Evolutionary conservation across 2,113 vertebrate species (phyloP), one percentile per base, ranked within the genome.

Genomic region (Panthera leo): DNA sequence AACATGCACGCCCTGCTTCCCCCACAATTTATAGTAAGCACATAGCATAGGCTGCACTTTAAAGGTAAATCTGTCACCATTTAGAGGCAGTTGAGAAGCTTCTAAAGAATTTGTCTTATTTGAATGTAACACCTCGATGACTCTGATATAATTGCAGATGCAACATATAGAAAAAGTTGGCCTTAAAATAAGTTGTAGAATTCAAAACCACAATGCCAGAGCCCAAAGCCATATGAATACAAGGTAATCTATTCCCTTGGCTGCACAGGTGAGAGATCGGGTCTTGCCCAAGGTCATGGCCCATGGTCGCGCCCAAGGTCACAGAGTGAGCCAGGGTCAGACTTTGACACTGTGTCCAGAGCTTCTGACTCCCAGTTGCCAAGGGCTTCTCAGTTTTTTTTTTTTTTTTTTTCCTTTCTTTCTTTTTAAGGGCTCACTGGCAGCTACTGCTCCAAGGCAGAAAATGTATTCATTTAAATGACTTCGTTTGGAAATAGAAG

Each of bases 381-480:
- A 48, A 78, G 0, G 34, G 76, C 67, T 78, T 90, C 75, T 97
- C 63, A 34, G 2, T 86, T 75, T 86, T 75, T 15, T 55, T 90
- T 39, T 39, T 36, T 36, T 34, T 84, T 86, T 31, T 11, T 3
- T 39, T 39, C 27, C 3, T 71, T 89, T 45, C 23, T 93, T 97
- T 85, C 85, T 96, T 97, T 98, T 97, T 96, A 95, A 97, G 97
- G 94, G 95, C 96, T 97, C 95, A 91, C 91, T 97, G 92, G 93
- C 80, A 98, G 97, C 45, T 91, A 98, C 96, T 96, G 95, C 97
- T 98, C 70, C 95, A 45, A 98, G 97, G 98, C 96, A 97, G 95
- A 97, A 98, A 97, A 97, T 96, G 71, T 98, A 97, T 98, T 98
- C 97, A 98, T 98, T 98, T 98, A 98, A 98, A 98, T 98, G 95